Evolutionary conservation across 2,113 vertebrate species (phyloP), one percentile per base, ranked within the genome.

Genomic region (Syrrhaptes paradoxus): DNA sequence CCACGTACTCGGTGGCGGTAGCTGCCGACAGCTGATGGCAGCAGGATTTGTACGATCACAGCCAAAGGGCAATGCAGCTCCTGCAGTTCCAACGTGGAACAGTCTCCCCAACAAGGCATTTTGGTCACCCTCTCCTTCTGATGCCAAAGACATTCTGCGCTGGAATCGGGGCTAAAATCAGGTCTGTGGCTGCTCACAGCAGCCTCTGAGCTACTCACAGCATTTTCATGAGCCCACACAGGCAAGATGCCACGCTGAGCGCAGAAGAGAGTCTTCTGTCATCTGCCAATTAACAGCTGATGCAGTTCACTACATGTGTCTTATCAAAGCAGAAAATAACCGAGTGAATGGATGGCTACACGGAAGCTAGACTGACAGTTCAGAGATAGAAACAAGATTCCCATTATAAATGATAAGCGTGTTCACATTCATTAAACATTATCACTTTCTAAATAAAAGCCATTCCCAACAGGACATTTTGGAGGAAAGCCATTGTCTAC

Each of bases 401-500:
- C 84, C 70, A 55, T 79, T 89, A 15, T 3, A 66, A 88, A 46
- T 4, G 6, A 86, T 13, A 4, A 89, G 46, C 14, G 0, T 59
- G 77, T 82, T 96, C 93, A 51, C 89, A 92, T 95, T 93, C 93
- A 87, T 92, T 95, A 94, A 78, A 87, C 80, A 85, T 87, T 75
- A 87, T 87, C 72, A 45, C 93, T 95, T 89, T n/a, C 94, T 65
- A 87, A 91, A 88, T 78, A 96, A 90, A 85, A 96, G 85, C 88
- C 6, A 0, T 68, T 96, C 89, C 76, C 82, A 92, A 17, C 29
- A 82, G 96, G 95, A 82, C 89, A 51, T 84, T 95, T 81, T 96
- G 94, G 94, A 96, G 75, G 38, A 75, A 73, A 90, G 95, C 92
- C 92, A 96, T 51, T 86, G 92, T 82, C 94, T 94, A 92, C 92